Base-by-base conservation (phyloP, 2,797 vertebrate genomes). In the Buceros bicornis region DNA sequence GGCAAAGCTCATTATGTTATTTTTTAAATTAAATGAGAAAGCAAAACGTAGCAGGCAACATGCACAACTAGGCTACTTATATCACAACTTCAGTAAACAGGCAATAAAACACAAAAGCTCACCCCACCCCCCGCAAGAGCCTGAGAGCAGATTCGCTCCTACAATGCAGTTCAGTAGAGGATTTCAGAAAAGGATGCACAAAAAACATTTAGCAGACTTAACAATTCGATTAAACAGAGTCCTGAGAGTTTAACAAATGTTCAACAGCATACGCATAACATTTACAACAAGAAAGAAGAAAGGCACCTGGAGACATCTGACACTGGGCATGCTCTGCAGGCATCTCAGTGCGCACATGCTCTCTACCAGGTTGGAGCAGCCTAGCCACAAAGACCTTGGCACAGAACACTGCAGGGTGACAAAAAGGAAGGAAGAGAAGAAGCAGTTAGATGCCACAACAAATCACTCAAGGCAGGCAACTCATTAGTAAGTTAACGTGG, bases 301-400 rank as follows among this genome's bases (percentile, higher is more conserved):
- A 99, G 98, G 98, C 98, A 98, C 98, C 98, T 98, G 98, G 98
- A 99, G 99, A 98, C 99, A 99, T 99, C 99, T 99, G 99, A 99
- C 99, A 99, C 99, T 99, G 98, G 99, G 99, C 99, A 99, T 99
- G 99, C 99, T 99, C 99, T 99, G 99, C 99, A 99, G 99, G 99
- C 99, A 99, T 99, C 99, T 99, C 99, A 99, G 99, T 99, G 99
- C 99, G 99, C 99, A 99, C 99, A 99, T 99, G 99, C 99, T 99
- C 99, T 99, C 99, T 99, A 99, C 99, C 99, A 99, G 99, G 99
- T 99, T 99, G 98, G 99, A 99, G 99, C 99, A 99, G 99, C 99
- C 99, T 99, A 99, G 99, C 99, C 99, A 99, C 99, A 99, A 99
- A 99, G 99, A 99, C 99, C 99, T 99, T 99, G 99, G 99, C 99